phyloP scores from a whole-genome alignment of 2,797 vertebrate genomes.

The Halcyon smyrnensis region DNA sequence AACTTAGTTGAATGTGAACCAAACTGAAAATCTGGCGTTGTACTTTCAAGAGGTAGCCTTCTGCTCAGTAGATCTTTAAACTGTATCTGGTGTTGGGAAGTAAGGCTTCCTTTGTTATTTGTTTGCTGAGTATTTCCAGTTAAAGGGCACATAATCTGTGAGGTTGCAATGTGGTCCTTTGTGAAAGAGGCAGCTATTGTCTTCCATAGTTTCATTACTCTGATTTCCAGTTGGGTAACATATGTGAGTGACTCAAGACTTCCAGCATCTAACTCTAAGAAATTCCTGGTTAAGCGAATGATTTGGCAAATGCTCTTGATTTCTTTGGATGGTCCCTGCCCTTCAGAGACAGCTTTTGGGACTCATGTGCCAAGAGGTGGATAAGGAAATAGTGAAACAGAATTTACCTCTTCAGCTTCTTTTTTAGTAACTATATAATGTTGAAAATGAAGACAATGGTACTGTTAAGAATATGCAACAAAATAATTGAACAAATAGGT shows the following conservation, averaged over 20 bases:
- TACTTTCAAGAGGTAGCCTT: background rate
- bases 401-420: background rate
- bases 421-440: background rate
- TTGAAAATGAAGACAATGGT: background rate
- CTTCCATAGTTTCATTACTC: background rate
- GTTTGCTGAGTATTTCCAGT: conserved; percentile 22
- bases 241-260: background rate
- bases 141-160: background rate
- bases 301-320: background rate
- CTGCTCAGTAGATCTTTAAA: background rate
- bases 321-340: background rate
- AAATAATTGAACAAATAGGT: background rate
- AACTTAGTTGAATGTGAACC: background rate
- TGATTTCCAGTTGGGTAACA: background rate
- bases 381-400: background rate
- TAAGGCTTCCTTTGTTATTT: conserved; percentile 19
- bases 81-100: background rate
- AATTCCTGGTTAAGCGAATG: background rate
- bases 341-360: background rate
- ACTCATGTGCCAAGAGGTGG: background rate
- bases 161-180: background rate
- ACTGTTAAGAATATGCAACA: background rate
- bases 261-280: background rate
- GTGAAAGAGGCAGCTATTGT: conserved; percentile 30
- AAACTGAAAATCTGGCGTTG: background rate